A percentile compares a stretch with the other conserved stretches of the same genome.
Conservation (phyloP, 2,888 invertebrate genomes). For the Torymus tubicola region DNA sequence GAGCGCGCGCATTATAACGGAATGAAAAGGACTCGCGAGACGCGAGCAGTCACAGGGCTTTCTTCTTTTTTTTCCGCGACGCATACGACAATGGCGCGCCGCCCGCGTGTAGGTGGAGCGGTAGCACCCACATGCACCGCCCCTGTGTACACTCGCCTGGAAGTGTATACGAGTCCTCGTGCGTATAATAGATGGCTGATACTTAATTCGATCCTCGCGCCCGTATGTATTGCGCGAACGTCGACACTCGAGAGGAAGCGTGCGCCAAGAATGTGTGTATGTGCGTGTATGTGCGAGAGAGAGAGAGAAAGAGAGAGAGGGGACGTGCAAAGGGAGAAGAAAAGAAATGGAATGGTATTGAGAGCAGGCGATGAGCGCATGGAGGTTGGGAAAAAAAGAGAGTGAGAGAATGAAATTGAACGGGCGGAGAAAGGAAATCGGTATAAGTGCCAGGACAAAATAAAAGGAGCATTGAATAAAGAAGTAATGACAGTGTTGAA, state of each 20-base stretch:
- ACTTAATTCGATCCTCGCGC: slow-evolving; percentile 36
- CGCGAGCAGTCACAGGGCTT: not conserved
- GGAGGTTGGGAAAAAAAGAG: not conserved
- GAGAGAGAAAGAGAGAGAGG: not conserved
- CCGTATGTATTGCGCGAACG: slow-evolving; percentile 26
- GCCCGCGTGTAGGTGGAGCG: slow-evolving; percentile 2
- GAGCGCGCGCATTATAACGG: too few relatives aligned
- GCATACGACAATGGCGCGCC: not conserved
- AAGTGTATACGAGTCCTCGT: slow-evolving; percentile 23
- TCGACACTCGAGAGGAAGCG: slow-evolving; percentile 26
- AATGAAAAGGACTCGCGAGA: too few relatives aligned
- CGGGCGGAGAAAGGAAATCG: too few relatives aligned
- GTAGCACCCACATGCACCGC: slow-evolving; percentile 22
- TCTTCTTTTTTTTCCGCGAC: not conserved
- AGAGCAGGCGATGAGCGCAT: not conserved
- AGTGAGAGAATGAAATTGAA: not conserved
- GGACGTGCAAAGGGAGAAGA: not conserved
- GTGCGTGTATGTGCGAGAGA: not conserved
- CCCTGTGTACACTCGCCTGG: not conserved
- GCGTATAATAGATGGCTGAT: slow-evolving; percentile 19
- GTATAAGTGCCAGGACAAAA: not conserved
- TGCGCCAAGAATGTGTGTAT: not conserved
- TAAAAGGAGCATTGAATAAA: not conserved
- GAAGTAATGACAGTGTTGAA: too few relatives aligned
- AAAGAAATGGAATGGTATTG: not conserved